Conservation (phyloP, 2,888 invertebrate species). For the Gymnoscelis rufifasciata region DNA sequence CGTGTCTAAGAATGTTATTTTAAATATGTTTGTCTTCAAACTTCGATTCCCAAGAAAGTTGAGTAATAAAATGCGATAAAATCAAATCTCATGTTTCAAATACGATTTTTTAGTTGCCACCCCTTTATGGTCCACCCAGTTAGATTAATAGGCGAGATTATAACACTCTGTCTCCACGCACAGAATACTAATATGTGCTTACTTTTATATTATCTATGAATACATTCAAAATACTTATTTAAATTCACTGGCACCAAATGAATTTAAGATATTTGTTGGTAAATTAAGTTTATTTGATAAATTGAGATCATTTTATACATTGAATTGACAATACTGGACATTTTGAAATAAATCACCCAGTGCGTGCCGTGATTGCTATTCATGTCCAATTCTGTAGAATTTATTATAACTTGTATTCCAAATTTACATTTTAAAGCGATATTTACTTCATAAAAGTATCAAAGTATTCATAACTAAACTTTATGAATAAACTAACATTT, state of each 20-base stretch:
- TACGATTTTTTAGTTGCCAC: constrained; percentile 9
- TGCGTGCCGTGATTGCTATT: constrained; percentile 20
- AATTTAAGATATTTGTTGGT: too few species aligned
- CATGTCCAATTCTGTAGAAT: constrained; percentile 19
- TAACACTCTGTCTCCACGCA: constrained; percentile 17
- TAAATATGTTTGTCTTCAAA: too few species aligned
- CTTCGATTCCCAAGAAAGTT: not conserved
- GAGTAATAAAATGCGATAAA: constrained; percentile 1
- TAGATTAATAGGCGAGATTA: constrained; percentile 23
- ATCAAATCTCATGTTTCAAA: constrained; percentile 4
- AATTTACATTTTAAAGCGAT: too few species aligned
- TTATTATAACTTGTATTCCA: not conserved
- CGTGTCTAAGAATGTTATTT: too few species aligned
- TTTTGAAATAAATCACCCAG: constrained; percentile 18
- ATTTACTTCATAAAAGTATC: too few species aligned
- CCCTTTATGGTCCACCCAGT: constrained; percentile 4
- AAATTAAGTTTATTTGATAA: not conserved
- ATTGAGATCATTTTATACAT: constrained; percentile 27
- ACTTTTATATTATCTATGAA: constrained; percentile 1
- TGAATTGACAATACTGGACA: constrained; percentile 29
- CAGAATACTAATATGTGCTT: constrained; percentile 17
- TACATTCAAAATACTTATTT: too few species aligned
- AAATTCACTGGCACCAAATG: too few species aligned
- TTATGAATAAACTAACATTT: too few species aligned
- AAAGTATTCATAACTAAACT: too few species aligned